Evolutionary conservation across 2,797 vertebrate species (phyloP).

Genomic region (Gobionotothen gibberifrons): DNA sequence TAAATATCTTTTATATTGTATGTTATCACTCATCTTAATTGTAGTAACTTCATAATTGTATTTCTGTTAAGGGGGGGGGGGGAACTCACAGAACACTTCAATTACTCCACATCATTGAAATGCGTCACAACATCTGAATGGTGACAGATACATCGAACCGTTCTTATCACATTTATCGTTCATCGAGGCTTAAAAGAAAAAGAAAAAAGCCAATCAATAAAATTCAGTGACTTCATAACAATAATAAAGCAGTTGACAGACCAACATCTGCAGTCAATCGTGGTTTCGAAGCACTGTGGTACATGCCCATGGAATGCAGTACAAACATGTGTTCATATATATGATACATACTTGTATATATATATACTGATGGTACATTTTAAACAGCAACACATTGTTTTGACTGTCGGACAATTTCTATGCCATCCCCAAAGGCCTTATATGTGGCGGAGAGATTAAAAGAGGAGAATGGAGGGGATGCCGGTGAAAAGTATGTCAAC

Average conservation of each 20-base stretch:
- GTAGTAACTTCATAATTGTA: slow-evolving; percentile 58
- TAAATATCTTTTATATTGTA: slow-evolving; percentile 78
- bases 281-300: slow-evolving; percentile 70
- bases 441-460: slow-evolving; percentile 41
- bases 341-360: neutral
- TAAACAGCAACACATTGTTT: slow-evolving; percentile 60
- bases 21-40: slow-evolving; percentile 61
- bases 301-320: slow-evolving; percentile 76
- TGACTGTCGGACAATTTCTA: slow-evolving; percentile 52
- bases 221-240: slow-evolving; percentile 57
- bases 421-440: slow-evolving; percentile 49
- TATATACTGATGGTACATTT: slow-evolving; percentile 54
- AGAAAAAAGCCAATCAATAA: slow-evolving; percentile 52
- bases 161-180: slow-evolving; percentile 64
- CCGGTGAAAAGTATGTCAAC: slow-evolving; percentile 39
- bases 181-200: slow-evolving; percentile 47
- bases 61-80: slow-evolving; percentile 43
- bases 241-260: slow-evolving; percentile 63
- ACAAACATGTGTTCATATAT: slow-evolving; percentile 70
- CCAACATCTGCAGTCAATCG: slow-evolving; percentile 33
- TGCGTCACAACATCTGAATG: slow-evolving; percentile 65
- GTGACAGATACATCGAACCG: slow-evolving; percentile 64
- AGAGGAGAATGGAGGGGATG: slow-evolving; percentile 36
- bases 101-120: slow-evolving; percentile 68
- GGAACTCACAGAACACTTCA: slow-evolving; percentile 64